Evolutionary conservation across 2,888 invertebrate genomes (phyloP), one percentile per base, ranked within the genome.

Genomic region (Dione vanillae): DNA sequence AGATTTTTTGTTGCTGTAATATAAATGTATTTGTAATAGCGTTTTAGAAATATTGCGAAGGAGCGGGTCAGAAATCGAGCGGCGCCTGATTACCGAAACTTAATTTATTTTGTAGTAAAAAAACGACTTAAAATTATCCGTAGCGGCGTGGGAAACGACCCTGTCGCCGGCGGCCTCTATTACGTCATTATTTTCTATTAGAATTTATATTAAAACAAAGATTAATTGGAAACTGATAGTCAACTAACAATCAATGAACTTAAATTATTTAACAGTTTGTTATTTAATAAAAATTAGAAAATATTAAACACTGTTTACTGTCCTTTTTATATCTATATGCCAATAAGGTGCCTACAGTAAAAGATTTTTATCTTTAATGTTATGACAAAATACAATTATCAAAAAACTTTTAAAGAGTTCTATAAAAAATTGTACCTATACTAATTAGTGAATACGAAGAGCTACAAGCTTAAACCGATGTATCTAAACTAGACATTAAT

Each of bases 11-110:
- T 91, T 89, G 90, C 82, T 85, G 88, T 87, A 85, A 89, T 92
- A 92, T 92, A 92, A 92, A 92, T 92, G 92, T 92, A 92, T 93
- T 92, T 92, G 93, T 92, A 92, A 92, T 92, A 92, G 92, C 91
- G 71, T 92, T 92, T 91, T 92, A 92, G 92, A 92, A 89, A 92
- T 92, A 93, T 92, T 91, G 92, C 92, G 83, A 92, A 88, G 92
- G 85, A 91, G 83, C 90, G 87, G 89, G 87, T 84, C 89, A 90
- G 87, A 82, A 87, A 84, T 88, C 86, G 86, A 83, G 80, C 87
- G 88, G 85, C 86, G 88, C 88, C 91, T 91, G 91, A 91, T 92
- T 87, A 92, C 91, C 88, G 79, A 93, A 93, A 91, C 88, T 91
- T 92, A 92, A 93, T 93, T 93, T 92, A 91, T 91, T 92, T 93